Conservation (phyloP, 1,140 invertebrate genomes). For the Drosophila jambulina region DNA sequence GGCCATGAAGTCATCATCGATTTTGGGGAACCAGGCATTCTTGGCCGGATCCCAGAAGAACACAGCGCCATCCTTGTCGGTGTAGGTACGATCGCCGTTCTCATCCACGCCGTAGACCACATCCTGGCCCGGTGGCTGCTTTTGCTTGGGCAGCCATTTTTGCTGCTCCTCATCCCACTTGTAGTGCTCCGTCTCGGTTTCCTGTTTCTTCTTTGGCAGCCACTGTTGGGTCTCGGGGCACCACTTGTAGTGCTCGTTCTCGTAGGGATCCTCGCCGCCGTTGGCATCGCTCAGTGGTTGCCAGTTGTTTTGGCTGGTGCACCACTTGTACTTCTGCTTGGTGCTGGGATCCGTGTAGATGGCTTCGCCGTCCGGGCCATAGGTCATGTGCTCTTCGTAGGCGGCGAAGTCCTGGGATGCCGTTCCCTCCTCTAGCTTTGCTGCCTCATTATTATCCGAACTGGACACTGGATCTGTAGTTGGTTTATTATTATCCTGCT, state of each 20-base stretch:
- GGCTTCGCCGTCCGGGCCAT: constrained; percentile 89
- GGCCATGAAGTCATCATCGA: constrained; percentile 98
- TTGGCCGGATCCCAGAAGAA: constrained; percentile 96
- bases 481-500: not conserved
- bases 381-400: constrained; percentile 86
- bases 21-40: constrained; percentile 98
- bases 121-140: constrained; percentile 72
- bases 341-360: constrained; percentile 91
- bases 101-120: constrained; percentile 89
- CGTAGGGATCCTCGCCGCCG: constrained; percentile 86
- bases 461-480: not conserved
- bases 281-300: constrained; percentile 58
- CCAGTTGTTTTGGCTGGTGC: constrained; percentile 88
- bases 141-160: constrained; percentile 69
- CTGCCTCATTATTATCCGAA: constrained; percentile 15
- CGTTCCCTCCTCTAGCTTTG: not conserved
- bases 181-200: constrained; percentile 81
- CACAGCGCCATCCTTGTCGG: constrained; percentile 94
- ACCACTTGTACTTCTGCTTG: constrained; percentile 89
- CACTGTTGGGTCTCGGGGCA: constrained; percentile 88
- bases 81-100: constrained; percentile 92
- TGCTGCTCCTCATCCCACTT: constrained; percentile 83
- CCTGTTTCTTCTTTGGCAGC: constrained; percentile 86
- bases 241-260: constrained; percentile 90
- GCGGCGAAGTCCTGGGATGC: constrained; percentile 69